Conservation (phyloP, 1,140 invertebrate species). For the Bombus superbus region DNA sequence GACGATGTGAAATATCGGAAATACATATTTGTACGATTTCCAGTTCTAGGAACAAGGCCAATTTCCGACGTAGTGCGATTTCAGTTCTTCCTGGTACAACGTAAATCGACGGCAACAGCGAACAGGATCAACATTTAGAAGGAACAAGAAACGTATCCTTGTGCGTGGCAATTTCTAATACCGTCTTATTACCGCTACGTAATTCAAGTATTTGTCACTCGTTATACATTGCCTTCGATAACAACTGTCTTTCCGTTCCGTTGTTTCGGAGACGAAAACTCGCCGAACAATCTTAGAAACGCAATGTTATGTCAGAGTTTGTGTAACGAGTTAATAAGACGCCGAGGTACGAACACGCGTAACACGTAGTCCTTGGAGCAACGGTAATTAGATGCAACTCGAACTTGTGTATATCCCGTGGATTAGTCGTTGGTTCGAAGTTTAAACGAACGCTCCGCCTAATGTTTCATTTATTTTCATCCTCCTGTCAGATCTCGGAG, state of each 20-base stretch:
- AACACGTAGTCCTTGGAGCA: slow-evolving; percentile 47
- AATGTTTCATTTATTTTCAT: slow-evolving; percentile 59
- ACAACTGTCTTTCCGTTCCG: neutral
- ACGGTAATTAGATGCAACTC: slow-evolving; percentile 47
- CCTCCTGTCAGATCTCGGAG: neutral
- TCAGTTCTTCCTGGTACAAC: no score
- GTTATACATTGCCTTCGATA: neutral
- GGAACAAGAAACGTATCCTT: neutral
- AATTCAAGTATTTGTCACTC: neutral
- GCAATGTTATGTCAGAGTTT: neutral
- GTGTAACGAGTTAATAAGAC: slow-evolving; percentile 1
- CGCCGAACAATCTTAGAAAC: neutral
- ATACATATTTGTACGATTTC: neutral
- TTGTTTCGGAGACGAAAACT: neutral
- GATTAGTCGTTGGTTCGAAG: slow-evolving; percentile 47
- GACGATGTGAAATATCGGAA: neutral
- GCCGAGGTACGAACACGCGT: neutral
- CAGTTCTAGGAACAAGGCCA: neutral
- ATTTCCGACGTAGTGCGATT: neutral
- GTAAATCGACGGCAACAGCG: neutral
- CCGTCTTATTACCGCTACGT: neutral
- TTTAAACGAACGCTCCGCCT: slow-evolving; percentile 52
- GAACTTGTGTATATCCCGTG: slow-evolving; percentile 23
- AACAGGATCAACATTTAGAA: neutral
- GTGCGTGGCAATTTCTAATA: neutral